phyloP scores from a whole-genome alignment of 2,888 invertebrate genomes.

The Aelia acuminata region DNA sequence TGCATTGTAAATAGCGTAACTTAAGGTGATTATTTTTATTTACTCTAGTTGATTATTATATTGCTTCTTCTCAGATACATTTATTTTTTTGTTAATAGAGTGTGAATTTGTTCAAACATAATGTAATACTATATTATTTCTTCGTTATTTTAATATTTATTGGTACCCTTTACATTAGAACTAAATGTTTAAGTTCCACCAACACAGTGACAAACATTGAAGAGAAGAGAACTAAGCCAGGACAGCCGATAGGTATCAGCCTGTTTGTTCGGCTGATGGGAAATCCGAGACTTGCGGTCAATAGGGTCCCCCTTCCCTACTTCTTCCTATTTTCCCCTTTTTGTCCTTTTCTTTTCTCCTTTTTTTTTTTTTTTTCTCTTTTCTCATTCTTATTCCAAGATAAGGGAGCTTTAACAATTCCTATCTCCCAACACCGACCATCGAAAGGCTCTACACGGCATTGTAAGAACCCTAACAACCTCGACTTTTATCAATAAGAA shows the following conservation, averaged over 20 bases:
- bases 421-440: background rate
- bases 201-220: background rate
- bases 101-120: too few relatives aligned
- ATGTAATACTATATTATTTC: too few relatives aligned
- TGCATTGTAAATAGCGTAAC: too few relatives aligned
- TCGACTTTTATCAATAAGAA: background rate
- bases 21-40: too few relatives aligned
- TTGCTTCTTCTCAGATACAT: too few relatives aligned
- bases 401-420: background rate
- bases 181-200: background rate
- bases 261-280: conserved; percentile 36
- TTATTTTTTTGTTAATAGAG: too few relatives aligned
- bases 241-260: background rate
- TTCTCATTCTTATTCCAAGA: conserved; percentile 38
- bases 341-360: background rate
- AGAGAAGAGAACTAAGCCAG: background rate
- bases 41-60: too few relatives aligned
- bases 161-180: too few relatives aligned
- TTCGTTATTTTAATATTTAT: background rate
- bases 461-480: background rate
- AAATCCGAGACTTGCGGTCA: conserved; percentile 39
- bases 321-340: background rate
- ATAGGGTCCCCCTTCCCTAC: background rate
- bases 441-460: background rate
- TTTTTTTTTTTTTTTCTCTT: background rate